Conservation (phyloP, 2,888 invertebrate genomes). For the Pharmacophagus antenor region DNA sequence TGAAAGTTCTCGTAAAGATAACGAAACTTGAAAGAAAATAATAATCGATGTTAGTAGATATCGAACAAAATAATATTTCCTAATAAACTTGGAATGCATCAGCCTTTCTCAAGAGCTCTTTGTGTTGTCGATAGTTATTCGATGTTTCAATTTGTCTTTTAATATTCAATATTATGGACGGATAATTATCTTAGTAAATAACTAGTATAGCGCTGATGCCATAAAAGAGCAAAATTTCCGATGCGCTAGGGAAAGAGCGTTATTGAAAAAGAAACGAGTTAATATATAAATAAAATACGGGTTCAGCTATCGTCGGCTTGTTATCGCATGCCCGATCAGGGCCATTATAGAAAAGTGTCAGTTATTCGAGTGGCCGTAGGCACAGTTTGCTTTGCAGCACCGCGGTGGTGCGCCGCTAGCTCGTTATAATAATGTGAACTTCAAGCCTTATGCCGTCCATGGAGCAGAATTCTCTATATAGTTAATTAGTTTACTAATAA, state of each 20-base stretch:
- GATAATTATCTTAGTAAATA: conserved; percentile 75
- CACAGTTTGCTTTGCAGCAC: conserved; percentile 76
- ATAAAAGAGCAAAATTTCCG: conserved; percentile 78
- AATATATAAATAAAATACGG: conserved; percentile 81
- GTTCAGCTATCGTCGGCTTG: conserved; percentile 81
- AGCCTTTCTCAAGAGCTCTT: not conserved
- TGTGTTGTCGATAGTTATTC: conserved; percentile 41
- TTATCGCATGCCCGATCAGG: conserved; percentile 79
- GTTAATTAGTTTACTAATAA: not conserved
- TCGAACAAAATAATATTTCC: no score
- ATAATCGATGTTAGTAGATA: not conserved
- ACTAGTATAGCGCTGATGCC: conserved; percentile 67
- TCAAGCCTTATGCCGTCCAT: conserved; percentile 73
- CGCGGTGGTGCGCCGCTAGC: conserved; percentile 64
- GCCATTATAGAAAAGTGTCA: conserved; percentile 76
- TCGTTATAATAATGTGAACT: conserved; percentile 82
- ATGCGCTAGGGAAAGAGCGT: conserved; percentile 73
- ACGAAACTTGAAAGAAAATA: no score
- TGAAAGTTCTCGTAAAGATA: no score
- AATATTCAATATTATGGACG: conserved; percentile 67
- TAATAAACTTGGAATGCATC: no score
- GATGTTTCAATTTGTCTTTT: conserved; percentile 62
- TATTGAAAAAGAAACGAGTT: conserved; percentile 79
- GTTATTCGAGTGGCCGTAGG: conserved; percentile 73
- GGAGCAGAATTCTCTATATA: conserved; percentile 49